Evolutionary conservation across 1,140 invertebrate species (phyloP).

Genomic region (Eciton burchellii): DNA sequence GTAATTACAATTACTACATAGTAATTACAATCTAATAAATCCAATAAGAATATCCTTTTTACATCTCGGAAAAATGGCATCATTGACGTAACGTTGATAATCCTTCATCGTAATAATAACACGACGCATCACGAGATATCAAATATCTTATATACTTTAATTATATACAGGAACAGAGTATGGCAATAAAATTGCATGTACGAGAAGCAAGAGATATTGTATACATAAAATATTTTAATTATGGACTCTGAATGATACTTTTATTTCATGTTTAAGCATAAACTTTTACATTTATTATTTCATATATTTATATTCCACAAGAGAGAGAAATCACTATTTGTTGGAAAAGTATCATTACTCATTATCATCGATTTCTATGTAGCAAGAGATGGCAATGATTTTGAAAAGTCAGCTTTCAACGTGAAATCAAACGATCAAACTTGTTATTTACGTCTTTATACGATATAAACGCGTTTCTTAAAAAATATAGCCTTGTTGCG

Average conservation of each 20-base stretch:
- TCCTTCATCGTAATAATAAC: no score
- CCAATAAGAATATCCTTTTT: no score
- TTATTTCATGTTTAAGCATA: not conserved
- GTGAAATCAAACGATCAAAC: conserved; percentile 28
- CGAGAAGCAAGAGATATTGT: not conserved
- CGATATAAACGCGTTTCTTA: not conserved
- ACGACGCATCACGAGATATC: not conserved
- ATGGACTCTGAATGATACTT: not conserved
- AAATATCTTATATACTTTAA: not conserved
- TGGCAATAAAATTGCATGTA: conserved; percentile 17
- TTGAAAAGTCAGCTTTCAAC: not conserved
- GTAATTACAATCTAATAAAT: no score
- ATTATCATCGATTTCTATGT: no score
- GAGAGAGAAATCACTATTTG: no score
- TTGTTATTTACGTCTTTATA: not conserved
- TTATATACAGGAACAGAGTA: conserved; percentile 12
- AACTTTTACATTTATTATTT: not conserved
- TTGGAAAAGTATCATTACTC: no score
- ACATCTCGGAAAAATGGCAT: no score
- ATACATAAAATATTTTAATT: conserved; percentile 10
- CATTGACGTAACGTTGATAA: no score
- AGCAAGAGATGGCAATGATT: not conserved
- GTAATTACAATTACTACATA: no score
- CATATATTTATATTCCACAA: no score
- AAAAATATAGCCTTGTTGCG: conserved; percentile 7